Percentiles rank a stretch among this genome's conserved stretches.
Evolutionary conservation across 2,888 invertebrate genomes (phyloP).

Genomic region (Trichacis sp.): DNA sequence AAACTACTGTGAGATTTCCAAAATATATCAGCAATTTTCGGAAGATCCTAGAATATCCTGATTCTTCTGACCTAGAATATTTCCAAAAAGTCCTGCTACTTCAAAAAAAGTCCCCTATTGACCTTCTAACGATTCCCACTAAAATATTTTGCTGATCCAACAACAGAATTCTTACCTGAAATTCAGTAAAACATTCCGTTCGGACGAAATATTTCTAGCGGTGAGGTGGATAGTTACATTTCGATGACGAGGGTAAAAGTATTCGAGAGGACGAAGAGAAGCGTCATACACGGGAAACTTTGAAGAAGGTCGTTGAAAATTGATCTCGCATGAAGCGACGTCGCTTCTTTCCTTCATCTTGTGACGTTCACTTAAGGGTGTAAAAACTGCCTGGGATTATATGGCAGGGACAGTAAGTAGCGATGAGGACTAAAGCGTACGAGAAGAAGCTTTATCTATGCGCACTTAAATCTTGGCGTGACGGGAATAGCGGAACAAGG

Average conservation of each 20-base stretch:
- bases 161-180: too few species aligned
- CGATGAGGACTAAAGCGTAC: slow-evolving; percentile 36
- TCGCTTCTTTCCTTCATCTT: slow-evolving; percentile 17
- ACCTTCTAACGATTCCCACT: too few species aligned
- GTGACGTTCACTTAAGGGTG: slow-evolving; percentile 23
- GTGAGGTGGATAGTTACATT: neutral
- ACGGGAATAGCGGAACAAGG: slow-evolving; percentile 55
- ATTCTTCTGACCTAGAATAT: too few species aligned
- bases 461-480: slow-evolving; percentile 57
- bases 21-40: too few species aligned
- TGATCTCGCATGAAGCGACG: slow-evolving; percentile 23
- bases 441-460: slow-evolving; percentile 49
- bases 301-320: slow-evolving; percentile 31
- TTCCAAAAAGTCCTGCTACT: too few species aligned
- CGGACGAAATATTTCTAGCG: too few species aligned
- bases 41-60: too few species aligned
- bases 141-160: too few species aligned
- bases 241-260: neutral
- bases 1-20: too few species aligned
- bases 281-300: slow-evolving; percentile 20
- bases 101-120: too few species aligned
- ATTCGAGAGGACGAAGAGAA: slow-evolving; percentile 11
- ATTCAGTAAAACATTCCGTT: too few species aligned
- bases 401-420: slow-evolving; percentile 27
- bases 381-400: slow-evolving; percentile 26